A percentile compares a stretch with the other conserved stretches of the same genome.
phyloP scores from a whole-genome alignment of 2,888 invertebrate genomes.

The Drosophila anceps region DNA sequence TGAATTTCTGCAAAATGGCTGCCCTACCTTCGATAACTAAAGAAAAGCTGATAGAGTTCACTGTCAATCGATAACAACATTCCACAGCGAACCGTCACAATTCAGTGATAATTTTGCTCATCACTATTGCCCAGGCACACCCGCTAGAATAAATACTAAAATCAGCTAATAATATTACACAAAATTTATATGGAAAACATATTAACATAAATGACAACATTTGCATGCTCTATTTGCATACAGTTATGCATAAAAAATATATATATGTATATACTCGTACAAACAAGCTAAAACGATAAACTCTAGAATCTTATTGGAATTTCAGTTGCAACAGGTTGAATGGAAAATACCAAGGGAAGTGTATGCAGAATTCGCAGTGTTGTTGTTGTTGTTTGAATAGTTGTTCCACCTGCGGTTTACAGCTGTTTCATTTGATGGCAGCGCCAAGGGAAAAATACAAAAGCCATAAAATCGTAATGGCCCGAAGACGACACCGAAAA shows the following conservation, averaged over 20 bases:
- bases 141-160: slow-evolving; percentile 49
- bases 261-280: too few relatives aligned
- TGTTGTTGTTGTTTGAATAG: slow-evolving; percentile 9
- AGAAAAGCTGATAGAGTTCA: background rate
- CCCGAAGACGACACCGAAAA: slow-evolving; percentile 22
- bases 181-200: slow-evolving; percentile 7
- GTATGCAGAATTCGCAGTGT: slow-evolving; percentile 10
- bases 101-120: slow-evolving; percentile 16
- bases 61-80: background rate
- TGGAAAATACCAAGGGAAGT: background rate
- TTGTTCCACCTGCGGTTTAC: slow-evolving; percentile 18
- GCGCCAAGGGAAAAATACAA: slow-evolving; percentile 23
- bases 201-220: slow-evolving; percentile 12
- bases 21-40: background rate
- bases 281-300: background rate
- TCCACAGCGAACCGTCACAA: background rate
- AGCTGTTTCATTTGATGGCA: slow-evolving; percentile 8
- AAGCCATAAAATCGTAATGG: slow-evolving; percentile 36
- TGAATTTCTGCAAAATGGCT: too few relatives aligned
- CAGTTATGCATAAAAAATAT: background rate
- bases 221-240: slow-evolving; percentile 17
- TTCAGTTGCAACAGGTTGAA: slow-evolving; percentile 42
- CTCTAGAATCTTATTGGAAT: slow-evolving; percentile 3
- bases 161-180: slow-evolving; percentile 50
- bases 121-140: slow-evolving; percentile 9